These are phyloP conservation scores for Pocillopora damicornis DNA, from an alignment of 64 coral and sea anemone genomes.

Conservation along the genomic window DNA sequence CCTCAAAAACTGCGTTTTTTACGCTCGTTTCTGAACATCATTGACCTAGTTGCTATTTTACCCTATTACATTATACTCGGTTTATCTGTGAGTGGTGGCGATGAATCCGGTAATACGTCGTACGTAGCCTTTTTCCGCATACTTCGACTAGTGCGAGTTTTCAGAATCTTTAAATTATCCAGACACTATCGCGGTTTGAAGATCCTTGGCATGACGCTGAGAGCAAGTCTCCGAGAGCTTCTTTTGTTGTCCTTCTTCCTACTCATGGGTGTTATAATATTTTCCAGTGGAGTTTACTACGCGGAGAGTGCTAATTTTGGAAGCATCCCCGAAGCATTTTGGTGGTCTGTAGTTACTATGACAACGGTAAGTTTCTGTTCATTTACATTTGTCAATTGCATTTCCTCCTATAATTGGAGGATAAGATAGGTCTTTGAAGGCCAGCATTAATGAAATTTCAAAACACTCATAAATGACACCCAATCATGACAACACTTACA, in stretches of 20 bases:
- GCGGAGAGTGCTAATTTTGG: constrained; percentile 78
- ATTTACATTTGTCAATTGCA: background rate
- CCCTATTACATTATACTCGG: constrained; percentile 67
- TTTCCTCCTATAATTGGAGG: background rate
- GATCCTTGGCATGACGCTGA: constrained; percentile 71
- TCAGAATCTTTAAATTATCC: constrained; percentile 90
- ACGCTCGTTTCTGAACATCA: constrained; percentile 53
- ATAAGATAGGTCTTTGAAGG: background rate
- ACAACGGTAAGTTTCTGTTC: constrained; percentile 56
- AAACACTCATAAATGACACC: background rate
- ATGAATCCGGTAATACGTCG: constrained; percentile 22
- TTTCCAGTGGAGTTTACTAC: constrained; percentile 84
- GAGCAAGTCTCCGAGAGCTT: constrained; percentile 76
- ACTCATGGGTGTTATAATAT: constrained; percentile 78
- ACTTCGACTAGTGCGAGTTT: constrained; percentile 80
- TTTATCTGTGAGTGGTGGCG: background rate
- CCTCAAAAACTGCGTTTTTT: constrained; percentile 52
- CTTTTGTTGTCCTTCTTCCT: constrained; percentile 72
- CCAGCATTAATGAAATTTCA: background rate
- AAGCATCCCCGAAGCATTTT: constrained; percentile 91
- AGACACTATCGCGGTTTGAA: constrained; percentile 90
- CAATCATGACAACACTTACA: background rate
- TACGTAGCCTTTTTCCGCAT: constrained; percentile 74
- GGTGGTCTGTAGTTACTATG: constrained; percentile 94
- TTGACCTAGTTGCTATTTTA: constrained; percentile 53